phyloP scores from a whole-genome alignment of 2,113 vertebrate genomes.

The Promerops cafer region DNA sequence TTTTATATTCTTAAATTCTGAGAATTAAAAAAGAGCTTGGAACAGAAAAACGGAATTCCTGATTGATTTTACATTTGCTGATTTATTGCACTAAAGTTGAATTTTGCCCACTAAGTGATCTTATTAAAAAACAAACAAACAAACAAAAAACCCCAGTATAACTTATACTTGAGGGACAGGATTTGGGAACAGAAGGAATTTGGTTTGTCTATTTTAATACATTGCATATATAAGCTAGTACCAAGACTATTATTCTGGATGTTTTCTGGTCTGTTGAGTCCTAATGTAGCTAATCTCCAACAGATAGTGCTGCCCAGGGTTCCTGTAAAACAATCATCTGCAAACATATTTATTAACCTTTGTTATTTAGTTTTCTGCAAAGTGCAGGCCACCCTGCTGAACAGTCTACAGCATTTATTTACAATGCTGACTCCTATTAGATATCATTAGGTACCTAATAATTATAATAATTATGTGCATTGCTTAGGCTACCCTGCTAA shows the following conservation, averaged over 20 bases:
- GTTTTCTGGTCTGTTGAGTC: conserved; percentile 53
- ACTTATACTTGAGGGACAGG: neutral
- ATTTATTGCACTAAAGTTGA: neutral
- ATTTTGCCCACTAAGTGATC: neutral
- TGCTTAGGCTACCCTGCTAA: conserved; percentile 78
- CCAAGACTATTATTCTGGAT: conserved; percentile 43
- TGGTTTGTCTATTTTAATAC: neutral
- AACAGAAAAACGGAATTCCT: neutral
- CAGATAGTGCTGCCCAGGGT: conserved; percentile 53
- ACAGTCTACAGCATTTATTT: conserved; percentile 62
- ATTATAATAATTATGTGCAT: conserved; percentile 82
- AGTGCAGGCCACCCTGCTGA: conserved; percentile 70
- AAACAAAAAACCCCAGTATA: neutral
- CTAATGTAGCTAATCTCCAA: conserved; percentile 55
- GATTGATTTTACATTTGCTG: neutral
- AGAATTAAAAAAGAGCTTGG: neutral
- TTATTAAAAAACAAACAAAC: neutral
- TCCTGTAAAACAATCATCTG: conserved; percentile 56
- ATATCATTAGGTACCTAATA: conserved; percentile 79
- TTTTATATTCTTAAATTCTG: conserved; percentile 6
- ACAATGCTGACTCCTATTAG: conserved; percentile 70
- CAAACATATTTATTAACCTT: conserved; percentile 53
- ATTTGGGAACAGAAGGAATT: neutral
- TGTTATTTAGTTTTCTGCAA: conserved; percentile 51
- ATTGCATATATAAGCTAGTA: neutral